Evolutionary conservation across 1,140 invertebrate species (phyloP).

Genomic region (Pantala flavescens): DNA sequence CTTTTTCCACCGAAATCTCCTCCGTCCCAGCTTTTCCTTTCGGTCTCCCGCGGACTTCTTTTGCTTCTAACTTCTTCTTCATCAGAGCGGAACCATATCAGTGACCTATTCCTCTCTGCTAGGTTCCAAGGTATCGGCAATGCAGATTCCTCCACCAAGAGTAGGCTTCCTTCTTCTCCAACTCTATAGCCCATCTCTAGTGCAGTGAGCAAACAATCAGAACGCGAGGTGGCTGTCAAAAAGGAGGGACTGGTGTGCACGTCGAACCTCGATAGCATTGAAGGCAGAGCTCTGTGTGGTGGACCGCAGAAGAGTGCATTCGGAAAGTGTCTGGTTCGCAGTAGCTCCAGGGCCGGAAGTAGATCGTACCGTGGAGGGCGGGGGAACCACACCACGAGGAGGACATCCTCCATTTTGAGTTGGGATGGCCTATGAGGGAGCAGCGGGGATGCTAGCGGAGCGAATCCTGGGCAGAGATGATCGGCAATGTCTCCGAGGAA

Average conservation of each 20-base stretch:
- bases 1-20: not conserved
- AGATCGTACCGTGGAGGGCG: constrained; percentile 29
- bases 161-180: constrained; percentile 27
- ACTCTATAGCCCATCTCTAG: constrained; percentile 33
- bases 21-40: not conserved
- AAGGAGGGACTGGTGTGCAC: constrained; percentile 29
- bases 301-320: constrained; percentile 33
- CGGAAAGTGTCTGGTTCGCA: constrained; percentile 29
- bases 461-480: constrained; percentile 28
- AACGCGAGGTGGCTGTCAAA: constrained; percentile 28
- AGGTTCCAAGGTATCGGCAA: not conserved
- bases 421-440: constrained; percentile 17
- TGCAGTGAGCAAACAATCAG: constrained; percentile 31
- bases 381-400: constrained; percentile 31
- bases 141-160: constrained; percentile 12
- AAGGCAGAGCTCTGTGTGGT: constrained; percentile 27
- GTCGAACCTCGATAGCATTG: constrained; percentile 27
- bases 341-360: constrained; percentile 30
- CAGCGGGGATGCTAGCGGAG: constrained; percentile 24
- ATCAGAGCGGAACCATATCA: not conserved
- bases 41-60: not conserved
- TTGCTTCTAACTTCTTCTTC: not conserved
- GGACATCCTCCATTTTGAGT: constrained; percentile 22
- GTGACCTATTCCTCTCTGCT: not conserved
- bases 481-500: constrained; percentile 28